phyloP scores from a whole-genome alignment of 2,113 vertebrate genomes.

The Vulpes vulpes region DNA sequence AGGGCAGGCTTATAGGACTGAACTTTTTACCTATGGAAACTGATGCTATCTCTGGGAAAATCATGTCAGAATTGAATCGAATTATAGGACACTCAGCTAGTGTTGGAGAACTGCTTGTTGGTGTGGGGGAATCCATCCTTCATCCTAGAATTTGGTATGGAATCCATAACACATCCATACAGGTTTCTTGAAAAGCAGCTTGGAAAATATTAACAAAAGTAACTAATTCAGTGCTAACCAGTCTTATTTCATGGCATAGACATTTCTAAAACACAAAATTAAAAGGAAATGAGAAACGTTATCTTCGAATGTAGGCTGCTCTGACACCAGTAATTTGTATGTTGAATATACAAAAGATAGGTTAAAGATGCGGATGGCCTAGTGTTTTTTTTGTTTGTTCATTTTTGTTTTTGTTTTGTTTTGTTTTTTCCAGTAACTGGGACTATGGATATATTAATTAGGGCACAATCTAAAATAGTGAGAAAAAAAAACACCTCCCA shows the following conservation, averaged over 20 bases:
- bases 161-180: not conserved
- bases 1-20: not conserved
- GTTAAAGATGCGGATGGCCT: not conserved
- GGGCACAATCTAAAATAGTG: not conserved
- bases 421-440: not conserved
- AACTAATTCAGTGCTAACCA: not conserved
- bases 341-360: not conserved
- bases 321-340: not conserved
- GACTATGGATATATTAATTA: not conserved
- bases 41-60: not conserved
- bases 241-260: not conserved
- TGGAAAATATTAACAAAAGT: not conserved
- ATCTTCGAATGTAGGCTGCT: not conserved
- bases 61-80: not conserved
- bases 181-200: conserved; percentile 2
- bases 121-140: not conserved
- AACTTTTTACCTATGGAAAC: not conserved
- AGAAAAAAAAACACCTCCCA: not conserved
- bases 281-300: not conserved
- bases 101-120: too few species aligned
- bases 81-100: not conserved
- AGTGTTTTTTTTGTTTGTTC: not conserved
- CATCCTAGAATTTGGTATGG: not conserved
- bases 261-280: conserved; percentile 43
- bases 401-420: not conserved